Percentiles rank a stretch among this genome's conserved stretches.
Evolutionary conservation across 1,140 invertebrate species (phyloP).

Genomic region (Meloidogyne chitwoodi): DNA sequence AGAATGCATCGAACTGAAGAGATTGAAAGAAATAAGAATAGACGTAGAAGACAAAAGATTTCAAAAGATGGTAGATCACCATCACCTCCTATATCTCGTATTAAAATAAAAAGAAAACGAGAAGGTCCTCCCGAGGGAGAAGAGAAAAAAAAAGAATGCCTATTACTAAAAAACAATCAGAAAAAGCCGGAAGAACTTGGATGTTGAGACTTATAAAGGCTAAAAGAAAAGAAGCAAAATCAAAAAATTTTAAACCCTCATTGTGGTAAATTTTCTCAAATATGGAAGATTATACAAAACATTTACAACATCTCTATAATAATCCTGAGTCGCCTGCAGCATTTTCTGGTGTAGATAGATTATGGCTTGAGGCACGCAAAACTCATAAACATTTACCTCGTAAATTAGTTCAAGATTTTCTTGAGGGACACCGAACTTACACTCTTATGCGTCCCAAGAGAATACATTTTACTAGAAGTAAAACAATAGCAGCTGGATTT

Average conservation of each 20-base stretch:
- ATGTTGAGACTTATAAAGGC: no score
- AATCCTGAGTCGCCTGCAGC: constrained; percentile 17
- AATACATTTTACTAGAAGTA: not conserved
- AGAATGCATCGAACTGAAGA: no score
- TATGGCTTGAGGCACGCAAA: constrained; percentile 6
- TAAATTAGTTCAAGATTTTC: not conserved
- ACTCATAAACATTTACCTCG: not conserved
- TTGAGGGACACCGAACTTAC: not conserved
- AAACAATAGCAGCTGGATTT: not conserved
- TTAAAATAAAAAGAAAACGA: no score
- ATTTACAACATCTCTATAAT: constrained; percentile 17
- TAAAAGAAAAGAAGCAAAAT: no score
- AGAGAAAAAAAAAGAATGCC: not conserved
- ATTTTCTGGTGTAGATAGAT: constrained; percentile 13
- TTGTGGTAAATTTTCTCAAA: no score
- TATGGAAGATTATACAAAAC: not conserved
- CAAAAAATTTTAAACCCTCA: no score
- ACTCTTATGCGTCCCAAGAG: not conserved
- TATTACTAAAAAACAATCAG: not conserved
- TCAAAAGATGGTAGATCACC: no score
- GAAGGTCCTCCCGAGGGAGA: no score
- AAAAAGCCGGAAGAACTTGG: not conserved
- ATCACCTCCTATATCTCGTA: no score
- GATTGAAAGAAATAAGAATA: no score
- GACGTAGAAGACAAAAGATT: no score